Percentiles rank a stretch among this genome's conserved stretches.
phyloP scores from a whole-genome alignment of 2,888 invertebrate genomes.

The Oscheius sp. region DNA sequence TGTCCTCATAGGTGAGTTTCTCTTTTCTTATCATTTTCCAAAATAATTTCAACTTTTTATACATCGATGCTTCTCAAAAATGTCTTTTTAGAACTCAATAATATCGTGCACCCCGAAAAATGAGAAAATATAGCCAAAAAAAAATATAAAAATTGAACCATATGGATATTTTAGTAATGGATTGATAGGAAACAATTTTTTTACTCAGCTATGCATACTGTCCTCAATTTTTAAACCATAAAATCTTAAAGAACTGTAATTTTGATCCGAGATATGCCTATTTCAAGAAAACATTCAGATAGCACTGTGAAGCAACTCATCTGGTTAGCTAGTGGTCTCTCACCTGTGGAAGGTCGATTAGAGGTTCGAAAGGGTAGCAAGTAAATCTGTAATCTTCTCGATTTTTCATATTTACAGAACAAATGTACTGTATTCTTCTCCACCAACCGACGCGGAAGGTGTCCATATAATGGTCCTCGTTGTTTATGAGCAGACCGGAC shows the following conservation, averaged over 20 bases:
- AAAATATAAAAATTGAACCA: too few relatives aligned
- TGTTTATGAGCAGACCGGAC: constrained; percentile 40
- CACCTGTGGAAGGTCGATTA: not conserved
- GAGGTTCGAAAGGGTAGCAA: not conserved
- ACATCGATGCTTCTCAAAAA: too few relatives aligned
- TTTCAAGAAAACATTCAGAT: constrained; percentile 2
- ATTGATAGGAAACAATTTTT: too few relatives aligned
- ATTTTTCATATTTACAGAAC: not conserved
- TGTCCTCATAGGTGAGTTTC: constrained; percentile 40
- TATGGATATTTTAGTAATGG: too few relatives aligned
- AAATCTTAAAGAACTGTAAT: too few relatives aligned
- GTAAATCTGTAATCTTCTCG: not conserved
- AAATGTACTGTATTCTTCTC: not conserved
- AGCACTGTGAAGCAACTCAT: constrained; percentile 1
- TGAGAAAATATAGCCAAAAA: not conserved
- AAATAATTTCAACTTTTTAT: too few relatives aligned
- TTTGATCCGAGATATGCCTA: too few relatives aligned
- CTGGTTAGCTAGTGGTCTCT: not conserved
- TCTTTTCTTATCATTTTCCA: not conserved
- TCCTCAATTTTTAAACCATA: too few relatives aligned
- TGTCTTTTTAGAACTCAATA: not conserved
- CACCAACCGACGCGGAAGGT: constrained; percentile 3
- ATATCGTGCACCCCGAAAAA: too few relatives aligned
- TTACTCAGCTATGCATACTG: too few relatives aligned
- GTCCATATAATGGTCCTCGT: constrained; percentile 43